Evolutionary conservation across 2,797 vertebrate species (phyloP).

Genomic region (Coracias cyanogaster): DNA sequence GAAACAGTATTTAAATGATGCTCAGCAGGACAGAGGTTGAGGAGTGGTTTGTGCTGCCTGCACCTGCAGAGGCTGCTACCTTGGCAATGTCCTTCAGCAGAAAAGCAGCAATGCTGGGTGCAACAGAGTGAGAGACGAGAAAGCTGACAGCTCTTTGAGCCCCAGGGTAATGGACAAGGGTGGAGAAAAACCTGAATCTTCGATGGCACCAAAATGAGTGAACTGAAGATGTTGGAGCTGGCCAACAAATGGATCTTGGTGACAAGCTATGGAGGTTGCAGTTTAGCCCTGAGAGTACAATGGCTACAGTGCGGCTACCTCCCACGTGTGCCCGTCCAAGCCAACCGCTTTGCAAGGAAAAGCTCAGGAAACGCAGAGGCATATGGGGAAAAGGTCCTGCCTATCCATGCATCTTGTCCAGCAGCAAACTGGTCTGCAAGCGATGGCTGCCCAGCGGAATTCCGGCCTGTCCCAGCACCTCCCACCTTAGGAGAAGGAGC

Average conservation of each 20-base stretch:
- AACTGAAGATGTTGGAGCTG: background rate
- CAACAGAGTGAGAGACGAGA: rapidly evolving
- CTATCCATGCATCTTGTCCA: background rate
- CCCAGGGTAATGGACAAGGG: background rate
- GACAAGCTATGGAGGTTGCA: background rate
- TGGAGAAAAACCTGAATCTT: background rate
- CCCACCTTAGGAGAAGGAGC: background rate
- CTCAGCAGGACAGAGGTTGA: background rate
- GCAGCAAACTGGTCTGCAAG: background rate
- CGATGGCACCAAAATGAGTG: background rate
- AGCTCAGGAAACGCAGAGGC: background rate
- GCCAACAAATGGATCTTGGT: background rate
- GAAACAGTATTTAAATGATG: background rate
- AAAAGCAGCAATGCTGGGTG: background rate
- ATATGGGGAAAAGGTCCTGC: background rate
- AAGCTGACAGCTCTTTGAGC: background rate
- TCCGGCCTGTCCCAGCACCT: background rate
- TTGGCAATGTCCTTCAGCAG: background rate
- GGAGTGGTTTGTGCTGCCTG: background rate
- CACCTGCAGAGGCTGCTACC: background rate
- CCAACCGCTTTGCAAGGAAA: background rate
- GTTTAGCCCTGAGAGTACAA: background rate
- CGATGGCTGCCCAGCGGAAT: background rate
- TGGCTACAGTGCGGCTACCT: background rate
- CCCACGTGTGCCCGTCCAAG: background rate